Conservation (phyloP, 2,888 invertebrate genomes). For the Cerastis rubricosa region DNA sequence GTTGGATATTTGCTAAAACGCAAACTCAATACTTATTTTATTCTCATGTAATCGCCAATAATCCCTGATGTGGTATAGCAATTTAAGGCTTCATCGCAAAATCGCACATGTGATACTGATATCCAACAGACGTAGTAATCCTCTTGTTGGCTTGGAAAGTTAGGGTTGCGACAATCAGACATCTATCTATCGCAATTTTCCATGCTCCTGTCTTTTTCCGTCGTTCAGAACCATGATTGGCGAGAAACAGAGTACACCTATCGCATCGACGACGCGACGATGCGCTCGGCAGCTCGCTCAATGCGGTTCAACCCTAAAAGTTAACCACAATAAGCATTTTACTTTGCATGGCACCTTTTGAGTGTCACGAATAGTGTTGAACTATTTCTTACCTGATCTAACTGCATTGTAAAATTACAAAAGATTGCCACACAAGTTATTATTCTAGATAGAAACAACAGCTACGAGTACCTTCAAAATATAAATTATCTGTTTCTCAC, state of each 20-base stretch:
- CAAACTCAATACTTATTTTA: neutral
- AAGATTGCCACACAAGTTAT: constrained; percentile 11
- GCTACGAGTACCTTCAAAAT: neutral
- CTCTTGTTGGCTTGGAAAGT: neutral
- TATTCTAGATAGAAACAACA: neutral
- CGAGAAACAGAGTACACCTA: neutral
- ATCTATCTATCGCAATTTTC: neutral
- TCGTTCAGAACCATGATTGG: neutral
- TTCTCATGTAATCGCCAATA: constrained; percentile 10
- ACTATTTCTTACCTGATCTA: constrained; percentile 1
- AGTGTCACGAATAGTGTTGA: neutral
- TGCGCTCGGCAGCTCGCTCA: neutral
- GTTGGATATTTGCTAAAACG: neutral
- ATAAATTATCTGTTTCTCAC: constrained; percentile 40
- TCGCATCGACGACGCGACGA: neutral
- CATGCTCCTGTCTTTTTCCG: neutral
- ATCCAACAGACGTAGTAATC: neutral
- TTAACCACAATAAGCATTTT: neutral
- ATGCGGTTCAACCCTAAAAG: neutral
- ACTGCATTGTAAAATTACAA: neutral
- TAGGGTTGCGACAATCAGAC: neutral
- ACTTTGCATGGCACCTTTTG: neutral
- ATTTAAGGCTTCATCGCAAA: constrained; percentile 23
- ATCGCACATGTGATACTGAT: constrained; percentile 11
- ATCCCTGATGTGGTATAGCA: constrained; percentile 12